Percentiles rank a stretch among this genome's conserved stretches.
Evolutionary conservation across 2,888 invertebrate species (phyloP).

Genomic region (Chrysomela aeneicollis): DNA sequence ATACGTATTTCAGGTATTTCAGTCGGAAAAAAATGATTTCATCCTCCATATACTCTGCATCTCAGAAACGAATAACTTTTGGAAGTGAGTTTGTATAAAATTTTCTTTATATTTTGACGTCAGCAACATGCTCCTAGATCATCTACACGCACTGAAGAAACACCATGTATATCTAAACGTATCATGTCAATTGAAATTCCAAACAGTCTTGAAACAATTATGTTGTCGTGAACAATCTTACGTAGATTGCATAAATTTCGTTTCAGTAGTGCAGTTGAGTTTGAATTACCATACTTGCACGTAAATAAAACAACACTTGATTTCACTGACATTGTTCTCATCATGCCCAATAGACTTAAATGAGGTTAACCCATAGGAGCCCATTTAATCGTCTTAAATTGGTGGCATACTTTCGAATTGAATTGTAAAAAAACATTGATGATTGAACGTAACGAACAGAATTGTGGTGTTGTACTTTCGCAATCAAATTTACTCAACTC

Average conservation of each 20-base stretch:
- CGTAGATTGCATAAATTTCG: conserved; percentile 8
- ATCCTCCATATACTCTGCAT: too few relatives aligned
- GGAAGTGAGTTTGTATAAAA: too few relatives aligned
- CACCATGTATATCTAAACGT: background rate
- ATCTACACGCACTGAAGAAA: too few relatives aligned
- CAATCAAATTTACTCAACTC: conserved; percentile 28
- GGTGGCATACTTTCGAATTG: conserved; percentile 15
- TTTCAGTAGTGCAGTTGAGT: conserved; percentile 13
- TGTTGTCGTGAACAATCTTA: background rate
- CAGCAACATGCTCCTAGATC: too few relatives aligned
- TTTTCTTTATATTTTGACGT: too few relatives aligned
- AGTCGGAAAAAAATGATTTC: too few relatives aligned
- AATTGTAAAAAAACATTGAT: background rate
- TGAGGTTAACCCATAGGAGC: conserved; percentile 20
- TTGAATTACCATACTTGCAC: conserved; percentile 26
- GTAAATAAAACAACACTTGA: conserved; percentile 22
- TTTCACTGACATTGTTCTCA: conserved; percentile 35
- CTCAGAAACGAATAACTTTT: too few relatives aligned
- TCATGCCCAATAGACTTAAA: conserved; percentile 26
- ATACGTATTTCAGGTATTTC: too few relatives aligned
- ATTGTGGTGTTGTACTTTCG: conserved; percentile 21
- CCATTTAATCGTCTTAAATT: conserved; percentile 9
- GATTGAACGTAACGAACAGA: background rate
- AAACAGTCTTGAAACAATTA: background rate
- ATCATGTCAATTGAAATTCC: background rate